Base-by-base conservation (phyloP, 2,888 invertebrate species). In the Hypercompe scribonia region DNA sequence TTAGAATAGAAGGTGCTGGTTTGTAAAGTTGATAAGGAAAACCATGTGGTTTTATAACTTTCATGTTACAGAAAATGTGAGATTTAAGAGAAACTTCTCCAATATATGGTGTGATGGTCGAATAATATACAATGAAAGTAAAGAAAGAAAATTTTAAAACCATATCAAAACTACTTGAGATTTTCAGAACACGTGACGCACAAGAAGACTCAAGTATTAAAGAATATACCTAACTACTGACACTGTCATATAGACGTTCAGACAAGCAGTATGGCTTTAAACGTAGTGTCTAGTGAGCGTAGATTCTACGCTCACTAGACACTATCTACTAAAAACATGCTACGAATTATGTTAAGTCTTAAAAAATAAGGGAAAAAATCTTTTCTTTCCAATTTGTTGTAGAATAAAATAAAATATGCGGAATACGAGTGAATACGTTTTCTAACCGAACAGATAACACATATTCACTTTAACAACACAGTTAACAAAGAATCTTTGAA, bases 401-500 rank as follows among this genome's bases (percentile, higher is more conserved):
- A 61, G 24, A 50, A 54, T n/a, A 21, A 50, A 68, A 33, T 46
- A 31, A 50, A 33, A 50, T 15, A 4, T 50, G 2, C 50, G 10
- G 10, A 21, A 46, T 46, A 21, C n/a, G n/a, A n/a, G n/a, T n/a
- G 34, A 33, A 50, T 21, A 2, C 21, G n/a, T 34, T 21, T 42
- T 31, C n/a, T 10, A 67, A 36, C 34, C 21, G n/a, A 63, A 68
- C 24, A 68, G 31, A 71, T 39, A 66, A 24, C 2, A 65, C 69
- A 71, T 77, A 75, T 76, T 42, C 70, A 77, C 74, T 76, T 68
- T 69, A 71, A 78, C 68, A 83, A 78, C 78, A 72, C 71, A 73
- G 69, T 78, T 72, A 78, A 81, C 75, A 82, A 82, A 81, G 78
- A 78, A 70, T 67, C 58, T 74, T 77, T 79, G 79, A 80, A 84